A percentile compares a stretch with the other conserved stretches of the same genome.
phyloP scores from a whole-genome alignment of 2,113 vertebrate genomes.

The Passer montanus region DNA sequence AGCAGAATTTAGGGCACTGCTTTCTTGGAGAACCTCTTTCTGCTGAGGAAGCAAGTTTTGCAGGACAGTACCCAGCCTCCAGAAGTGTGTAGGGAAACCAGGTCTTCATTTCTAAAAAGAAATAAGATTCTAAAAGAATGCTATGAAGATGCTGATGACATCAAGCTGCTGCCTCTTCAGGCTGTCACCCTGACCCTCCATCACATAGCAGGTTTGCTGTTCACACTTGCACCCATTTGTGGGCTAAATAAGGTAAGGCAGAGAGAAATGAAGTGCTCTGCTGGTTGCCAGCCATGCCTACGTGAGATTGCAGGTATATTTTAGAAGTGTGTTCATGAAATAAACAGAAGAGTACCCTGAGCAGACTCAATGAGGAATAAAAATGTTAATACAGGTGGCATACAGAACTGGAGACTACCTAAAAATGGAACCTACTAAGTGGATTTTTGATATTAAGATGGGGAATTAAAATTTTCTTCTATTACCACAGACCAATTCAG shows the following conservation, averaged over 20 bases:
- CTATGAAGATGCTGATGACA: conserved; percentile 30
- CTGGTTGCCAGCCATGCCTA: conserved; percentile 41
- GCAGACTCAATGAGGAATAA: conserved; percentile 68
- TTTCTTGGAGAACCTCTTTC: neutral
- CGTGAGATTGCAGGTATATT: conserved; percentile 64
- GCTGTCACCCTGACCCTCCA: neutral
- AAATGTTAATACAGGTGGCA: conserved; percentile 76
- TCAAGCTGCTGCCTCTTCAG: conserved; percentile 31
- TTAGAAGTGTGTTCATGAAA: conserved; percentile 46
- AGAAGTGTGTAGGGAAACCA: neutral
- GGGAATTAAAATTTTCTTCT: conserved; percentile 69
- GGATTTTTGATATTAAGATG: conserved; percentile 77
- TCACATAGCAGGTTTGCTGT: neutral
- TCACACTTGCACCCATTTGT: conserved; percentile 41
- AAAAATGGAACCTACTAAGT: conserved; percentile 61
- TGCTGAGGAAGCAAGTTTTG: neutral
- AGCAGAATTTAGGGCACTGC: neutral
- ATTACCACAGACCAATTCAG: conserved; percentile 60
- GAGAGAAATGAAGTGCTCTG: conserved; percentile 66
- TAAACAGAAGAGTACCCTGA: conserved; percentile 72
- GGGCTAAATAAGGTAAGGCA: conserved; percentile 69
- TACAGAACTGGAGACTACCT: conserved; percentile 72
- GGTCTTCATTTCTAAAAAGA: conserved; percentile 44
- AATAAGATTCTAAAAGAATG: neutral
- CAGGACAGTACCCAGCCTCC: conserved; percentile 3